Conservation (phyloP, 1,140 invertebrate genomes). For the Papilio helenus region DNA sequence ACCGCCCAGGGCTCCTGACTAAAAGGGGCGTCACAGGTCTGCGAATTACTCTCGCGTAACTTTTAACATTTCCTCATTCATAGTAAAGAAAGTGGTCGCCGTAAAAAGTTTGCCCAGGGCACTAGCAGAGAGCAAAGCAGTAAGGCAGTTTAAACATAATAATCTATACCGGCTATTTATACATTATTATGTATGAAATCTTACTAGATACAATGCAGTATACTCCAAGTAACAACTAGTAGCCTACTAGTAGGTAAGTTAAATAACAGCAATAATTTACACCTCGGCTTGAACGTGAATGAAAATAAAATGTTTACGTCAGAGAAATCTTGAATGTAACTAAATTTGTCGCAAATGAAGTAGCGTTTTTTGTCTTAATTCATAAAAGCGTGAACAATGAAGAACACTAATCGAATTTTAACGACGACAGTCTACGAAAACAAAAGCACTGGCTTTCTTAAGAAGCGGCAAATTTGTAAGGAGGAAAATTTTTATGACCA, state of each 20-base stretch:
- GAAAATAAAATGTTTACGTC: not conserved
- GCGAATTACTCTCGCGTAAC: no score
- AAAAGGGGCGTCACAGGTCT: no score
- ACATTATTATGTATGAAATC: no score
- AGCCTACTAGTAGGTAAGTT: no score
- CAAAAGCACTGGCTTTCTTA: conserved; percentile 10
- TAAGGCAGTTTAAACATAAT: no score
- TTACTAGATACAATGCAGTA: not conserved
- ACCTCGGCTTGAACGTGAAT: not conserved
- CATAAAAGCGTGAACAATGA: not conserved
- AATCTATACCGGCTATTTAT: no score
- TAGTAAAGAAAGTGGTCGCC: no score
- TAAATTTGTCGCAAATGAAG: not conserved
- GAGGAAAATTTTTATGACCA: not conserved
- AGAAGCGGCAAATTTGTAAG: conserved; percentile 1
- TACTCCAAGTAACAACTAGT: not conserved
- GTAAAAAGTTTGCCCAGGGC: no score
- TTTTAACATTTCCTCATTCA: no score
- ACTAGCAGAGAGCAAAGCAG: no score
- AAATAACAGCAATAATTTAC: not conserved
- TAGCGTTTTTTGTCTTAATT: not conserved
- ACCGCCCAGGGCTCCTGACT: no score
- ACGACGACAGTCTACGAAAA: conserved; percentile 2
- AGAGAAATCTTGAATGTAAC: not conserved
- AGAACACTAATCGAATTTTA: conserved; percentile 18